phyloP scores from a whole-genome alignment of 64 coral and sea anemone species.

The Montipora foliosa region DNA sequence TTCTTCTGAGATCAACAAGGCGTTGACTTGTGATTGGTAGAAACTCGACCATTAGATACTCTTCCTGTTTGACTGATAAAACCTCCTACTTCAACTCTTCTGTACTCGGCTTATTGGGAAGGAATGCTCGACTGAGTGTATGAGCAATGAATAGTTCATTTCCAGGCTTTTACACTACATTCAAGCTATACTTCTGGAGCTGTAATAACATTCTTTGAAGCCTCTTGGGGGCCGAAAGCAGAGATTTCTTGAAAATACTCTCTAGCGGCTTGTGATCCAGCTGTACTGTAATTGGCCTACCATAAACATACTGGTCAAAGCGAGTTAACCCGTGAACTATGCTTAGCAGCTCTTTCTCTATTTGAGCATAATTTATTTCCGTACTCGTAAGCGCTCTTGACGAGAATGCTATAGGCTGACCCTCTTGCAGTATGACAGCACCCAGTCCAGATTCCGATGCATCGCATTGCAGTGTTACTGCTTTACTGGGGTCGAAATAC shows the following conservation, averaged over 20 bases:
- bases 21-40: constrained; percentile 33
- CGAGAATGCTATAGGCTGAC: too few relatives aligned
- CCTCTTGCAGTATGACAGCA: too few relatives aligned
- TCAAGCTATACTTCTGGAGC: neutral
- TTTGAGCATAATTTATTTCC: too few relatives aligned
- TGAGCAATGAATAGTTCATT: neutral
- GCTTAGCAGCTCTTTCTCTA: too few relatives aligned
- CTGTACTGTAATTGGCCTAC: neutral
- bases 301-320: neutral
- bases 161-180: neutral
- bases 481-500: too few relatives aligned
- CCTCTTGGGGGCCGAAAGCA: neutral
- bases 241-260: neutral
- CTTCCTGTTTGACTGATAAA: neutral
- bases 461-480: too few relatives aligned
- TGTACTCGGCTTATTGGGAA: neutral
- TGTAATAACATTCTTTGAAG: neutral
- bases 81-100: neutral
- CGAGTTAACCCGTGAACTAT: neutral
- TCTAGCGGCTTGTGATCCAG: neutral
- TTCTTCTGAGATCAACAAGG: neutral
- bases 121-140: constrained; percentile 67
- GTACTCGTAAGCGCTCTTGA: too few relatives aligned
- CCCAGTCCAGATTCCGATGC: too few relatives aligned
- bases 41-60: constrained; percentile 24